These are phyloP conservation scores for Leuciscus idus DNA, from an alignment of 2,113 vertebrate species.

Conservation along the genomic window DNA sequence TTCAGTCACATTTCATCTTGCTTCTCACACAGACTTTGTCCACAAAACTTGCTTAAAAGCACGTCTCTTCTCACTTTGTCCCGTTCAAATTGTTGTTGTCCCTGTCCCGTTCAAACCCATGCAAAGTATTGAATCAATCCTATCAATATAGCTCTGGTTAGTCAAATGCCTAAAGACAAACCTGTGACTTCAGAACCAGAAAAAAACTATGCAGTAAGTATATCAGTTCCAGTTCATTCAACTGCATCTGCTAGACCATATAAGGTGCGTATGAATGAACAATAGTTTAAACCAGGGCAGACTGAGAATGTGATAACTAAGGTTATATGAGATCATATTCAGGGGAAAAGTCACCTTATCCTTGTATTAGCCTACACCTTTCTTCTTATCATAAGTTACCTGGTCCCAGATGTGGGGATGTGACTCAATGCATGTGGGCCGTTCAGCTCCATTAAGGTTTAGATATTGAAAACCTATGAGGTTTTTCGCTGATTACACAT, in stretches of 20 bases:
- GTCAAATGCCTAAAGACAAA: neutral
- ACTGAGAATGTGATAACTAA: slow-evolving; percentile 27
- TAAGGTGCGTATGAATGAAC: neutral
- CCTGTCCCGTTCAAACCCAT: neutral
- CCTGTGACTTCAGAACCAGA: neutral
- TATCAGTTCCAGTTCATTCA: neutral
- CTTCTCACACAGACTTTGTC: neutral
- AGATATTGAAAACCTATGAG: neutral
- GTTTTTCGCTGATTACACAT: neutral
- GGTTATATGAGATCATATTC: neutral
- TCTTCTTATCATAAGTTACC: slow-evolving; percentile 40
- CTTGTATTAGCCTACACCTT: neutral
- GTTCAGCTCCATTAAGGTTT: slow-evolving; percentile 22
- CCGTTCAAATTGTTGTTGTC: neutral
- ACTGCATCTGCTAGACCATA: neutral
- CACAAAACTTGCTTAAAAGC: neutral
- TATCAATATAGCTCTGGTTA: neutral
- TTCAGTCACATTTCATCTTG: neutral
- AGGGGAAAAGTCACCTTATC: neutral
- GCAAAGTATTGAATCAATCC: neutral
- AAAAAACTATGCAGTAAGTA: neutral
- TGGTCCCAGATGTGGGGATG: slow-evolving; percentile 2
- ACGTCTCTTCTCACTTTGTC: neutral
- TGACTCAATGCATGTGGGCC: slow-evolving; percentile 45
- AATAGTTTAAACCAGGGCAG: neutral